A percentile compares a stretch with the other conserved stretches of the same genome.
Conservation (phyloP, 2,113 vertebrate genomes). For the Miniopterus natalensis region DNA sequence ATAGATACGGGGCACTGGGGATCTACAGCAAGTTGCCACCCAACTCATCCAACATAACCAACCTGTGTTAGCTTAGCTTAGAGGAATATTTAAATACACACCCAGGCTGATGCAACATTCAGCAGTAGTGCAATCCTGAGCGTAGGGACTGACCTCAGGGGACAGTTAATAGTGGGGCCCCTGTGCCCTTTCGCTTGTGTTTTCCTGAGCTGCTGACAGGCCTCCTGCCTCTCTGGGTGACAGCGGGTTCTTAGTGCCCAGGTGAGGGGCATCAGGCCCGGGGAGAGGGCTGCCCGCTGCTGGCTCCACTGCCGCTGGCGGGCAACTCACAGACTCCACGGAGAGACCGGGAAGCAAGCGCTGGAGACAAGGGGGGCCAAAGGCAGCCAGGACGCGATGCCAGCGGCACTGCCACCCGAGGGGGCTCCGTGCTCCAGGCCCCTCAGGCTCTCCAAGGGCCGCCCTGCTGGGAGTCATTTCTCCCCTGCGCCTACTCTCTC, state of each 20-base stretch:
- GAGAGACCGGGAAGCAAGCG: neutral
- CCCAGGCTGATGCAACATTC: neutral
- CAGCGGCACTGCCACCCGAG: rapidly evolving
- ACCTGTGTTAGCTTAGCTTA: neutral
- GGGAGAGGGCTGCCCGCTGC: neutral
- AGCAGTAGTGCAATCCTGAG: neutral
- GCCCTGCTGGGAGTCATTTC: neutral
- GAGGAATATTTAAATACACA: neutral
- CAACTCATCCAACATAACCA: neutral
- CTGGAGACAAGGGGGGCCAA: neutral
- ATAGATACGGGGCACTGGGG: neutral
- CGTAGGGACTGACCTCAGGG: neutral
- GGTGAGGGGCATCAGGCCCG: neutral
- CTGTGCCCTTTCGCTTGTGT: rapidly evolving
- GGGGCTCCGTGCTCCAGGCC: neutral
- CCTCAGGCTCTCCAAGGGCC: neutral
- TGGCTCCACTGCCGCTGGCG: too few relatives aligned
- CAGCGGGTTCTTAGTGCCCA: neutral
- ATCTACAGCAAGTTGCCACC: neutral
- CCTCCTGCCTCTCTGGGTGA: neutral
- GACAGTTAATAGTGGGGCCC: neutral
- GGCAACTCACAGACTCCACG: neutral
- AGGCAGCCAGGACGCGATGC: neutral
- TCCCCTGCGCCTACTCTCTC: neutral
- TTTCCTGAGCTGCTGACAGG: neutral